A percentile compares a stretch with the other conserved stretches of the same genome.
Conservation (phyloP, 2,113 vertebrate genomes). For the Pogona vitticeps region DNA sequence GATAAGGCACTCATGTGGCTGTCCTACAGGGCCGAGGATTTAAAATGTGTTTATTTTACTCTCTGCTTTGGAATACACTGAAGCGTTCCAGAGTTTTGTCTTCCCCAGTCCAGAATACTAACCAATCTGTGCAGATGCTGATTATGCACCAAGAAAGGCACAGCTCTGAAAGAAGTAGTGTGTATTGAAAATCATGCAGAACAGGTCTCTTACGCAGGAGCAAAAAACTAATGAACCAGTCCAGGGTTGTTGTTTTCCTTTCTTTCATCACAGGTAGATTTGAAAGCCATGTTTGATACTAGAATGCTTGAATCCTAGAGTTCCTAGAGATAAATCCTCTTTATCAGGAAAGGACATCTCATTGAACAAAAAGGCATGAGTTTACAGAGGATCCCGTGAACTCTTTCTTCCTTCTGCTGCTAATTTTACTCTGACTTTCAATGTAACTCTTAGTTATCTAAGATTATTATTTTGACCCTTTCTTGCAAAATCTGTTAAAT, state of each 20-base stretch:
- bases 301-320: not conserved
- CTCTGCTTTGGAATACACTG: not conserved
- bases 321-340: too few species aligned
- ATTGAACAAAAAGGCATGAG: not conserved
- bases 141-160: slow-evolving; percentile 3
- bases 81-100: not conserved
- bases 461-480: not conserved
- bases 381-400: too few species aligned
- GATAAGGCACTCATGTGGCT: not conserved
- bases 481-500: not conserved
- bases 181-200: slow-evolving; percentile 20
- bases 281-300: not conserved
- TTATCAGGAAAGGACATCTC: not conserved
- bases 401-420: not conserved
- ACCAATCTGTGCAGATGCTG: not conserved
- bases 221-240: not conserved
- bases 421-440: not conserved
- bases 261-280: slow-evolving; percentile 18
- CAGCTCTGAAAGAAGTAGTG: not conserved
- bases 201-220: not conserved
- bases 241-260: not conserved
- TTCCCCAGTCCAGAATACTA: too few species aligned
- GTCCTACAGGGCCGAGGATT: not conserved
- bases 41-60: not conserved
- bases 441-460: not conserved